These are phyloP conservation scores for Gopherus flavomarginatus DNA, from an alignment of 2,113 vertebrate species.

Conservation along the genomic window DNA sequence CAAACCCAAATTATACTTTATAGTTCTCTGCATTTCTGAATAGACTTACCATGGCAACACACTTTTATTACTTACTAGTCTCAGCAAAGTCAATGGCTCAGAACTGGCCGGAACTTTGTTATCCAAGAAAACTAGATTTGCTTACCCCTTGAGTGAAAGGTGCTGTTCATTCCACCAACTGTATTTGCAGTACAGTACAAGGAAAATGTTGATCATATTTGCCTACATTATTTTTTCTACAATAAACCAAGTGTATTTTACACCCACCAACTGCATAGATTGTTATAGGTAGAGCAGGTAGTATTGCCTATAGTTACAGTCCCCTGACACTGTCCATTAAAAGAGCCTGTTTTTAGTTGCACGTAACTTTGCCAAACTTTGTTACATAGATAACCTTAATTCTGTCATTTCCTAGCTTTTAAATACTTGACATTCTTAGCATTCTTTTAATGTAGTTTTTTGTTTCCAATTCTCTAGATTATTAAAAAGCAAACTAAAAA, in stretches of 20 bases:
- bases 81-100: background rate
- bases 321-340: background rate
- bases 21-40: background rate
- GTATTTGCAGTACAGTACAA: background rate
- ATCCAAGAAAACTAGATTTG: background rate
- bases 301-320: background rate
- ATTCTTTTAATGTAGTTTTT: background rate
- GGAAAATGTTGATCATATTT: background rate
- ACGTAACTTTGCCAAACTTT: background rate
- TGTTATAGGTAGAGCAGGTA: background rate
- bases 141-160: background rate
- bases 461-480: background rate
- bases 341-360: background rate
- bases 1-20: background rate
- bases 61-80: background rate
- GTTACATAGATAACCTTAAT: background rate
- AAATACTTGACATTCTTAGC: background rate
- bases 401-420: background rate
- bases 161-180: background rate
- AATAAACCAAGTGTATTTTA: background rate
- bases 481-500: background rate
- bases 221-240: background rate
- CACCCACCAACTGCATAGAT: background rate
- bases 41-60: background rate
- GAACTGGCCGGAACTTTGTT: background rate